A percentile compares a stretch with the other conserved stretches of the same genome.
phyloP scores from a whole-genome alignment of 2,113 vertebrate species.

The Phylloscopus whistleri region DNA sequence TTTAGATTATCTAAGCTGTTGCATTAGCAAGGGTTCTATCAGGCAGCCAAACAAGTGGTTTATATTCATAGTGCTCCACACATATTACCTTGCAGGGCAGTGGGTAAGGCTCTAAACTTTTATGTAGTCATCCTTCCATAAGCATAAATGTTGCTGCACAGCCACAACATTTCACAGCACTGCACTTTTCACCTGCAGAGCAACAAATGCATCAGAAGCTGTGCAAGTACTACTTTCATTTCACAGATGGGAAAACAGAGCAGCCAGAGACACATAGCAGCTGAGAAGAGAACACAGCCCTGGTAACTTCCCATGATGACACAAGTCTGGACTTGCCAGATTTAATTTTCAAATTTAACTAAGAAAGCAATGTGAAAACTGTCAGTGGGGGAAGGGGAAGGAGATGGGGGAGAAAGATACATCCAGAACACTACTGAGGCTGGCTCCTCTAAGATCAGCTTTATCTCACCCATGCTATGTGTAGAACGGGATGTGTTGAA shows the following conservation, averaged over 20 bases:
- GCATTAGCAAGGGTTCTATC: background rate
- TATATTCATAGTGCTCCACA: background rate
- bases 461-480: background rate
- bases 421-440: background rate
- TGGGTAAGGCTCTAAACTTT: background rate
- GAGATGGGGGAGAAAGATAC: background rate
- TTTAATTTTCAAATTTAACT: background rate
- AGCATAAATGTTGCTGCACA: background rate
- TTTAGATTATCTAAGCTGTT: background rate
- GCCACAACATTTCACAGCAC: background rate
- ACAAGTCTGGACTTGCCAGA: background rate
- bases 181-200: background rate
- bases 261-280: background rate
- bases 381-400: accelerated
- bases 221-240: background rate
- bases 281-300: background rate
- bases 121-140: background rate
- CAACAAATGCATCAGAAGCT: background rate
- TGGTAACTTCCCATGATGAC: background rate
- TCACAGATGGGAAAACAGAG: background rate
- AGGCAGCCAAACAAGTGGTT: background rate
- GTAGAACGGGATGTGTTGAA: background rate
- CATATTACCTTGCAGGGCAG: background rate
- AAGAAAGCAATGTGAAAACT: background rate
- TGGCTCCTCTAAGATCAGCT: background rate